Evolutionary conservation across 2,113 vertebrate genomes (phyloP), one percentile per base, ranked within the genome.

Genomic region (Atractosteus spatula): DNA sequence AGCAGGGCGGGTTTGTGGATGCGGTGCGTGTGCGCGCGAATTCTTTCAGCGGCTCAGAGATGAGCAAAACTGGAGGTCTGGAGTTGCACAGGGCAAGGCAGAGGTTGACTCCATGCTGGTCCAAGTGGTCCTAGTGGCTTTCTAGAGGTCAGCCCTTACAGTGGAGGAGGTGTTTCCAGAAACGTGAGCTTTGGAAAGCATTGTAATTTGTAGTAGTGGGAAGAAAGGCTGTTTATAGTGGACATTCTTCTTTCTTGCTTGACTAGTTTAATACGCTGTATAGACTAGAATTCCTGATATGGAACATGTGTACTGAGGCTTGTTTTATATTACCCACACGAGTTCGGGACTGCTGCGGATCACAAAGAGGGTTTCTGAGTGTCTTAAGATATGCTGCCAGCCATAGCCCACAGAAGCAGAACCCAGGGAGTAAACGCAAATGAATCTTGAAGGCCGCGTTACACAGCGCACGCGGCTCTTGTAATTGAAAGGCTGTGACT

Each of bases 251-350:
- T 17, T 41, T 2, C 61, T 64, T 41, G 6, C 51, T 7, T 54
- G 45, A 14, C 29, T 68, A 12, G 16, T 5, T 13, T 47, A 29
- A 3, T 55, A 51, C 45, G 44, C 51, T 7, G 2, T 65, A 41
- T 45, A 55, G 41, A 10, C 74, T 72, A 62, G 41, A 64, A 64
- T 54, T 62, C 51, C 66, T 74, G 57, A 44, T 71, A 45, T 62
- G 42, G 55, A 68, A 61, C 68, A 68, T 68, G 41, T 55, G 44
- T 74, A 67, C 70, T 11, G 66, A 54, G 66, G 77, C 62, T 78
- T 76, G 76, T 78, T 72, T 74, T 73, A 74, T 68, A 69, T 81
- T 78, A 76, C 72, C 74, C 44, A 71, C 72, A 74, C 72, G 67
- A 41, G 16, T 43, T 61, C n/a, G 66, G 68, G 69, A 76, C 69